phyloP scores from a whole-genome alignment of 2,113 vertebrate genomes.

The Peucedramus taeniatus region DNA sequence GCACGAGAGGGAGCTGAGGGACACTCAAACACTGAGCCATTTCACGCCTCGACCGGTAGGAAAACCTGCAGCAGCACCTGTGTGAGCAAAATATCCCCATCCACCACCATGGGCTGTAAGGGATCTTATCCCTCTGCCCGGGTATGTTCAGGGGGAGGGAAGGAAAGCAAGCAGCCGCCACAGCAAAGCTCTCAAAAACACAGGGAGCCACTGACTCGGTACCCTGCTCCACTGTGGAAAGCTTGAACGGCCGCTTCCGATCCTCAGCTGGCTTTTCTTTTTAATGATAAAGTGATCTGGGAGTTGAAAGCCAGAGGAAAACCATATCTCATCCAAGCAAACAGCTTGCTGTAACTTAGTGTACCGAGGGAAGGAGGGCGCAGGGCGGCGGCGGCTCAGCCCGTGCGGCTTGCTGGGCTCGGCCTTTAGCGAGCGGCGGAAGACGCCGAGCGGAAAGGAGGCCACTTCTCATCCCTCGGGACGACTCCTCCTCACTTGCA shows the following conservation, averaged over 20 bases:
- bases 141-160: background rate
- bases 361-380: background rate
- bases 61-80: background rate
- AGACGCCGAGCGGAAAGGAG: background rate
- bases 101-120: background rate
- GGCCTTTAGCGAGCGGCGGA: background rate
- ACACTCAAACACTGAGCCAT: background rate
- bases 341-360: background rate
- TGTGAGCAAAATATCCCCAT: background rate
- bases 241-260: background rate
- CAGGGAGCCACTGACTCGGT: background rate
- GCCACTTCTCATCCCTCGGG: background rate
- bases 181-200: background rate
- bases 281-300: background rate
- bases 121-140: background rate
- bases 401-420: background rate
- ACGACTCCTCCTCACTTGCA: background rate
- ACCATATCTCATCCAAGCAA: background rate
- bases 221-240: background rate
- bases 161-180: background rate
- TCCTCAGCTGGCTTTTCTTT: background rate
- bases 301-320: background rate
- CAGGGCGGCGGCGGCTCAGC: background rate
- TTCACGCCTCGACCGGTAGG: accelerated
- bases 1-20: accelerated